Evolutionary conservation across 2,888 invertebrate species (phyloP).

Genomic region (Anaspis maculata): DNA sequence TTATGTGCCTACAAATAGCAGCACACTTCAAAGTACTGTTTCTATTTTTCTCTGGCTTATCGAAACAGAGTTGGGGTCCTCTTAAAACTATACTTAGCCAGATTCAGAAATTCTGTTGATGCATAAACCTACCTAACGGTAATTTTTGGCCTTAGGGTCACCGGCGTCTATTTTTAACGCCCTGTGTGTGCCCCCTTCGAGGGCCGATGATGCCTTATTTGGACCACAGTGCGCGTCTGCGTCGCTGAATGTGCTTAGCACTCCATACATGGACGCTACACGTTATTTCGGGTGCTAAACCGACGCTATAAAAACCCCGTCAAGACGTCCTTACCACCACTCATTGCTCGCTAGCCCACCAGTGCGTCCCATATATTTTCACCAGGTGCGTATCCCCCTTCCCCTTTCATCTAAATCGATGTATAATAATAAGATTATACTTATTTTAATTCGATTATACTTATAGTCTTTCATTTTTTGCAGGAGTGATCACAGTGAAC

Average conservation of each 20-base stretch:
- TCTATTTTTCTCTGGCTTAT: no score
- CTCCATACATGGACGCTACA: slow-evolving; percentile 37
- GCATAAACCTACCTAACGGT: no score
- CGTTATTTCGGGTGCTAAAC: slow-evolving; percentile 33
- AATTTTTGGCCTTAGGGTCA: no score
- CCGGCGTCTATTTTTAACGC: no score
- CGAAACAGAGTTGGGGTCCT: no score
- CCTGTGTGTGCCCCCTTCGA: no score
- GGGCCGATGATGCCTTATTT: slow-evolving; percentile 32
- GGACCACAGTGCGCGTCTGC: slow-evolving; percentile 37
- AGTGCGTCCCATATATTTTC: background rate
- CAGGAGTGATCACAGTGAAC: background rate
- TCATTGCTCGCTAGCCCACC: slow-evolving; percentile 1
- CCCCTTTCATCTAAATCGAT: no score
- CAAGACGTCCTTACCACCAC: slow-evolving; percentile 4
- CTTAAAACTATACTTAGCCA: no score
- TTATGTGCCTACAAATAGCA: no score
- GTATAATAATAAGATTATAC: no score
- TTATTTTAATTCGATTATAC: slow-evolving; percentile 1
- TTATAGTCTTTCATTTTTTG: background rate
- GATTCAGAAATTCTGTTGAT: no score
- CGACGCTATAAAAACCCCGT: slow-evolving; percentile 22
- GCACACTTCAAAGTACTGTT: no score
- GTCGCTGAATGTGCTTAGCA: slow-evolving; percentile 32
- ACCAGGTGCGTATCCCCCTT: background rate